Evolutionary conservation across 2,113 vertebrate species (phyloP), one percentile per base, ranked within the genome.

Genomic region (Hyla sarda): DNA sequence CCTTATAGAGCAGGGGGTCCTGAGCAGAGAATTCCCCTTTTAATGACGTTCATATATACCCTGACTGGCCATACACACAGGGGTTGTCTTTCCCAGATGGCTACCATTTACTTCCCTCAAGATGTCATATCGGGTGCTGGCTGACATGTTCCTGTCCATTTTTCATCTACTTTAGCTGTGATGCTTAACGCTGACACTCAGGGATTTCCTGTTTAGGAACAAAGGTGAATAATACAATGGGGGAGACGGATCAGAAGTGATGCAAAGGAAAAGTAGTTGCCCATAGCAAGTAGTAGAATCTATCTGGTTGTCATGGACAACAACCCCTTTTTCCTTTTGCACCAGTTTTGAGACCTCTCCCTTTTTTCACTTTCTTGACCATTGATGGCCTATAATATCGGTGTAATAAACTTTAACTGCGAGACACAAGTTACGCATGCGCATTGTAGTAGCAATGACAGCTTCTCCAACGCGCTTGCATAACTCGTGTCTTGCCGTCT

Each of bases 181-280:
- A 79, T n/a, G n/a, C 48, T 83, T 19, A 19, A 41, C 10, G 23
- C 45, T 54, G 16, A 83, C 30, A 25, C 82, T 83, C 82, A 58
- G 82, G 82, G 30, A 73, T 71, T 37, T 71, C 30, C 21, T 7
- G 19, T 19, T 10, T 34, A 17, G 30, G 16, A 34, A 17, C 6
- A 34, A 34, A 16, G 14, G 7, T 23, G 16, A 19, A 17, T 69
- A 5, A 19, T 71, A 37, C 1, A 32, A 5, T 32, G 30, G 16
- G 5, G 5, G 19, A 23, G 32, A 71, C 21, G 2, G 11, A 9
- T 14, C 14, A 37, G 3, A 19, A 69, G 4, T 34, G 5, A 14
- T 9, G 17, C 13, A 32, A 34, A 69, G 65, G 5, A 17, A 19
- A 17, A 14, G 60, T 5, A 14, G 23, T 3, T 60, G 9, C 9